Evolutionary conservation across 1,140 invertebrate genomes (phyloP).

Genomic region (Drosophila equinoxialis): DNA sequence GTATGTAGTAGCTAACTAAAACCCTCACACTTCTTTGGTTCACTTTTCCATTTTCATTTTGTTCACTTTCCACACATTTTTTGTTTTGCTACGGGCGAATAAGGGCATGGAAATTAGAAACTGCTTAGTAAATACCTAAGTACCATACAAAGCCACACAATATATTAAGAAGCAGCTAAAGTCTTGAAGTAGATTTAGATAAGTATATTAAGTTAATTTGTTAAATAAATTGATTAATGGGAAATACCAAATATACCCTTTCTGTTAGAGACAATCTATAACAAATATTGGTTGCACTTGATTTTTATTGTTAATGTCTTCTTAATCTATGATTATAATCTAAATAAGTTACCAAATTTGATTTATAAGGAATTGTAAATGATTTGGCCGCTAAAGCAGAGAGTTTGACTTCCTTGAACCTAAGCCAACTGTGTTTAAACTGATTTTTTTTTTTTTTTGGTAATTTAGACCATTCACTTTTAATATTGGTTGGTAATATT

Average conservation of each 20-base stretch:
- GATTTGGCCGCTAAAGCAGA: neutral
- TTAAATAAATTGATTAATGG: neutral
- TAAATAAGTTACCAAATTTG: no score
- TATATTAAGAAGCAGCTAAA: neutral
- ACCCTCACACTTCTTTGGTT: conserved; percentile 16
- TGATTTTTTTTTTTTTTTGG: neutral
- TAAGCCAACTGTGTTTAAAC: neutral
- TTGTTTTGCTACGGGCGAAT: neutral
- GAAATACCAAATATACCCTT: no score
- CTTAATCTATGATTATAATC: no score
- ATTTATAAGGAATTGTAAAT: no score
- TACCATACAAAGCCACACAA: neutral
- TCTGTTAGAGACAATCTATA: no score
- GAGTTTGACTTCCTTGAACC: neutral
- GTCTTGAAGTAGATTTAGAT: neutral
- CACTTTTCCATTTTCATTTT: conserved; percentile 43
- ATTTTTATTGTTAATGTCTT: no score
- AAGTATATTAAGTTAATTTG: no score
- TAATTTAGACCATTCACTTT: conserved; percentile 9
- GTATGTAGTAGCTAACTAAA: neutral
- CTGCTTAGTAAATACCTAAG: neutral
- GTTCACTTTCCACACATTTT: conserved; percentile 29
- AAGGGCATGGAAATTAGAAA: conserved; percentile 30
- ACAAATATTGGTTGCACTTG: no score
- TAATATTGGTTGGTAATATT: conserved; percentile 1